Evolutionary conservation across 2,888 invertebrate species (phyloP).

Genomic region (Gibbula magus): DNA sequence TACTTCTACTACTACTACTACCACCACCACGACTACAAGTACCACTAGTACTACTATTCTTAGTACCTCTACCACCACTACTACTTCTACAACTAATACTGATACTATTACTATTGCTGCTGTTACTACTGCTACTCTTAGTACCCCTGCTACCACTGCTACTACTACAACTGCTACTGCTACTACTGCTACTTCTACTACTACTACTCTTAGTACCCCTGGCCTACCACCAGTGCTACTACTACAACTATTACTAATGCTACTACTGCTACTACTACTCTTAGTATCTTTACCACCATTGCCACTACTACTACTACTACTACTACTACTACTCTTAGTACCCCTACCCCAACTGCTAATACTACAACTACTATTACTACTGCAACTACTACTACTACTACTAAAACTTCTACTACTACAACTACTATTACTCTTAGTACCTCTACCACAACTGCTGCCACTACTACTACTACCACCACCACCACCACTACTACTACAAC

Average conservation of each 20-base stretch:
- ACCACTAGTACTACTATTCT: not conserved
- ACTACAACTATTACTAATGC: not conserved
- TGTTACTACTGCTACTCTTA: no score
- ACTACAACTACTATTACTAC: constrained; percentile 9
- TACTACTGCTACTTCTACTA: no score
- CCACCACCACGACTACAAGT: constrained; percentile 16
- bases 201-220: not conserved
- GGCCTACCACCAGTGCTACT: not conserved
- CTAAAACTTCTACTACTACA: not conserved
- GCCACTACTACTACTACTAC: not conserved
- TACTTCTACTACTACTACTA: not conserved
- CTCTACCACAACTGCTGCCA: not conserved
- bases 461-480: no score
- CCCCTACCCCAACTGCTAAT: not conserved
- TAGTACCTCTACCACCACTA: not conserved
- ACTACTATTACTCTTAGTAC: constrained; percentile 7
- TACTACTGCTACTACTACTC: not conserved
- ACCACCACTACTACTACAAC: not conserved
- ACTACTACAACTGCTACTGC: no score
- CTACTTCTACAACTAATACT: not conserved
- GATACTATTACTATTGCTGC: no score
- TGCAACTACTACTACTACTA: constrained; percentile 22
- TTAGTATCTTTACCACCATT: not conserved
- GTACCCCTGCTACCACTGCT: no score
- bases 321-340: not conserved